Evolutionary conservation across 37 sponge, comb jelly and placozoan species (phyloP), one percentile per base, ranked within the genome.

Genomic region (Halichondria panicea): DNA sequence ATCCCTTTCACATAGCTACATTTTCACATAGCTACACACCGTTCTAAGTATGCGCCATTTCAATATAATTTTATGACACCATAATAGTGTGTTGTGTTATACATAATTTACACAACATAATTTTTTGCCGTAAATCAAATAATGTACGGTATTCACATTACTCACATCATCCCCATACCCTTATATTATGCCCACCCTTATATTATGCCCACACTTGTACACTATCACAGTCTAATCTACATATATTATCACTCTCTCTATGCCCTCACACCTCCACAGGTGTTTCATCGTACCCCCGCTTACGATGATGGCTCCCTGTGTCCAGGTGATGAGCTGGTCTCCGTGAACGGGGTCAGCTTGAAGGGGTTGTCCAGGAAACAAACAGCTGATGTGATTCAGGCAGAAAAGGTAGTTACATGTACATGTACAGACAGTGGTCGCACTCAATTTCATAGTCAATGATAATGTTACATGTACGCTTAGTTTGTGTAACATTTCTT

Each of bases 211-310:
- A 48, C 24, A 35, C 43, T 42, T 15, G 1, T 9, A 37, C 36
- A 34, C 11, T 18, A 48, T 63, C 36, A 34, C 63, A 34, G 18
- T n/a, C n/a, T n/a, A n/a, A n/a, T n/a, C n/a, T n/a, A n/a, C n/a
- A n/a, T 58, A 19, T 4, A 34, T 25, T 13, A 6, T 33, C 2
- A 1, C 52, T 30, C 3, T 32, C 8, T 32, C 44, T 57, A 27
- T 2, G 32, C 56, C 11, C 46, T 27, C 43, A 34, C 39, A 7
- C 37, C 33, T 21, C 35, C 43, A 8, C 76, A 90, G 91, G 92
- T 97, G 61, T 97, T 97, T 52, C 95, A 97, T 66, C 85, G 96
- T 28, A 94, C 94, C 33, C 97, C 97, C 0, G 97, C 97, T 35
- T 78, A 84, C 60, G 91, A 91, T 5, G 94, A 93, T 48, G 94